Evolutionary conservation across 2,888 invertebrate species (phyloP), one percentile per base, ranked within the genome.

Genomic region (Tenthredo mesomela): DNA sequence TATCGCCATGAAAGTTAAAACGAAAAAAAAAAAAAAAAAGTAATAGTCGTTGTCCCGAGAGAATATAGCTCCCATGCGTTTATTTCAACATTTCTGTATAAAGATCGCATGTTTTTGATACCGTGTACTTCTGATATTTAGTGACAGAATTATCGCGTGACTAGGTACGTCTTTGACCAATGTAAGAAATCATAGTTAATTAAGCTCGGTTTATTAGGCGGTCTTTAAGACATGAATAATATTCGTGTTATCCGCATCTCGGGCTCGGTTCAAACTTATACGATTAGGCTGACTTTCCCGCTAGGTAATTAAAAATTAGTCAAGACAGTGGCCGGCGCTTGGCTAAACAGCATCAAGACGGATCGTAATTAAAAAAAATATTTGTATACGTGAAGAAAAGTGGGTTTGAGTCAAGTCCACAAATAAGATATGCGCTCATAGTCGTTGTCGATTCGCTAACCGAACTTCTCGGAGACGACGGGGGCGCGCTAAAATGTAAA

Each of bases 401-500:
- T 61, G 12, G n/a, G 37, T 1, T 40, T n/a, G 4, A 78, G 67
- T 33, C 77, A 4, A 15, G 54, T 77, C 47, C 15, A 54, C n/a
- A 15, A 33, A 50, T n/a, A 50, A 9, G 10, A 61, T 25, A 47
- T 25, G 40, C 58, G 21, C 40, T 80, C 12, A 6, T 15, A 21
- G 80, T 80, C 40, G 61, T 58, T 61, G 61, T 80, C 80, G 80
- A 80, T 61, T 80, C 61, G 37, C 21, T 37, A 80, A 15, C 61
- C 80, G 40, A 80, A 80, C 80, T 80, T 80, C 80, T 61, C 40
- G 21, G 25, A 80, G 80, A 40, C 80, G 58, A 40, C 80, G 40
- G 80, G 61, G 47, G 80, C 80, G 18, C 12, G 58, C 80, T 80
- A 61, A 80, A 80, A 80, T 80, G 80, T 61, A 80, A 80, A 80